phyloP scores from a whole-genome alignment of 2,113 vertebrate genomes.

The Chloroceryle aenea region DNA sequence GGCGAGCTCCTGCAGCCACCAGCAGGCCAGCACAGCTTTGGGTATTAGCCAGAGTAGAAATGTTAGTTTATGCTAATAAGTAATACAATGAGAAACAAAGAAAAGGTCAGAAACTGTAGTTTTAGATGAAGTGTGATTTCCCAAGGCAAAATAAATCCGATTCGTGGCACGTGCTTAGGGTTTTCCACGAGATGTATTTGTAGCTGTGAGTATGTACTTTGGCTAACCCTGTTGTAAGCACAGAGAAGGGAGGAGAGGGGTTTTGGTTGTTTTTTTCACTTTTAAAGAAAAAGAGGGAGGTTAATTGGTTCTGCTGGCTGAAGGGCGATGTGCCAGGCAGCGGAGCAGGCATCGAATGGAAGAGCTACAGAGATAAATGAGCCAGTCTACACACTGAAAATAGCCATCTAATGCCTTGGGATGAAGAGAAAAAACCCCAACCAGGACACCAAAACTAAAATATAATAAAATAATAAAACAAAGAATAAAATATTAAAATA shows the following conservation, averaged over 20 bases:
- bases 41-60: constrained; percentile 14
- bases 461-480: background rate
- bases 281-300: constrained; percentile 54
- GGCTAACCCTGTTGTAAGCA: constrained; percentile 46
- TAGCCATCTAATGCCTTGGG: background rate
- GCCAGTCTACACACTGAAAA: constrained; percentile 19
- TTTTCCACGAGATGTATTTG: constrained; percentile 56
- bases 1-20: background rate
- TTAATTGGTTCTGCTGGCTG: constrained; percentile 69
- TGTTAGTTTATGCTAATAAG: constrained; percentile 65
- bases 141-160: constrained; percentile 21
- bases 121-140: constrained; percentile 47
- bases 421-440: background rate
- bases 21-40: background rate
- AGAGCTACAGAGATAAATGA: constrained; percentile 61
- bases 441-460: background rate
- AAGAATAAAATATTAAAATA: background rate
- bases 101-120: constrained; percentile 50
- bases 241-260: background rate
- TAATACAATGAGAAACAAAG: constrained; percentile 38
- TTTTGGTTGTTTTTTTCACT: background rate
- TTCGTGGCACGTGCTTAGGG: background rate
- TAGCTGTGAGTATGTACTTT: constrained; percentile 61
- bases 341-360: background rate
- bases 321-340: constrained; percentile 29